These are phyloP conservation scores for Pangasianodon gigas DNA, from an alignment of 2,113 vertebrate species.

Conservation along the genomic window DNA sequence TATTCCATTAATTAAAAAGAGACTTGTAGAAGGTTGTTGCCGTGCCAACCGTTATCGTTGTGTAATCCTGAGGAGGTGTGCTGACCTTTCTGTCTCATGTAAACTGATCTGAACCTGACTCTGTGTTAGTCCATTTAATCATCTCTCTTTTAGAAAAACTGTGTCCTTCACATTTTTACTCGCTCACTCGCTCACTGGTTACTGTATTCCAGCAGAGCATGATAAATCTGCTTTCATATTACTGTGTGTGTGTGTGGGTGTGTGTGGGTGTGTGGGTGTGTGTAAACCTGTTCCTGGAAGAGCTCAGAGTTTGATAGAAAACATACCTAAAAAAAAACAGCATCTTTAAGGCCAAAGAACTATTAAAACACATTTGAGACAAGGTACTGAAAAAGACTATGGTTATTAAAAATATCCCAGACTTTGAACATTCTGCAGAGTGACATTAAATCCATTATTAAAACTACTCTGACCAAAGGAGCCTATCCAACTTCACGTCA, in stretches of 20 bases:
- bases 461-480: background rate
- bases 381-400: background rate
- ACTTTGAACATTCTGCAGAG: background rate
- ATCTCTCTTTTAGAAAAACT: slow-evolving; percentile 10
- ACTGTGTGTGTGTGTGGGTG: background rate
- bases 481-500: background rate
- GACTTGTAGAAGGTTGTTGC: slow-evolving; percentile 33
- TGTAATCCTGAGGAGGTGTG: slow-evolving; percentile 38
- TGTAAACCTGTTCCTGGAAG: background rate
- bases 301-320: background rate
- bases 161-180: slow-evolving; percentile 32
- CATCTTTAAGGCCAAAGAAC: background rate
- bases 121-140: slow-evolving; percentile 7
- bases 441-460: background rate
- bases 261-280: background rate
- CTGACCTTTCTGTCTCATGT: slow-evolving; percentile 50
- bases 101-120: slow-evolving; percentile 43
- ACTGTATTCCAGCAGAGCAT: too few relatives aligned
- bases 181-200: background rate
- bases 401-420: background rate
- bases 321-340: background rate
- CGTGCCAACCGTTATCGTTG: slow-evolving; percentile 9
- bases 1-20: slow-evolving; percentile 38
- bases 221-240: background rate
- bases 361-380: background rate